Percentiles rank a stretch among this genome's conserved stretches.
phyloP scores from a whole-genome alignment of 2,113 vertebrate species.

The Sylvietta virens region DNA sequence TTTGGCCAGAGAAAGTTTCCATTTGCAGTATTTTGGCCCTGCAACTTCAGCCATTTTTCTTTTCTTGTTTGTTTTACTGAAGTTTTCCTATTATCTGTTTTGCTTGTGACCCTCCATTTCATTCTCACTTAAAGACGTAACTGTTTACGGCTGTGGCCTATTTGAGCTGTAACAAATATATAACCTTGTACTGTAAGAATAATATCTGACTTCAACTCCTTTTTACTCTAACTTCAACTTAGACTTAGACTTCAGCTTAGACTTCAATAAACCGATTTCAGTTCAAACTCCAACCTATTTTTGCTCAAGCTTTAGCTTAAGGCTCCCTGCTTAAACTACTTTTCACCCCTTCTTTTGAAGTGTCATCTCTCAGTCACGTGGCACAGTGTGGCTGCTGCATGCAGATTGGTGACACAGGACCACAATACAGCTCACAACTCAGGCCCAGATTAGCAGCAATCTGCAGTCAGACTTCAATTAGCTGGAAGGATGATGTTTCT shows the following conservation, averaged over 20 bases:
- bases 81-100: background rate
- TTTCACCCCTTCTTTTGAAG: background rate
- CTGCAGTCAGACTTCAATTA: slow-evolving; percentile 4
- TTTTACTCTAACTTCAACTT: background rate
- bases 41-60: background rate
- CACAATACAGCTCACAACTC: background rate
- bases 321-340: background rate
- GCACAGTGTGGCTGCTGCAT: background rate
- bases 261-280: background rate
- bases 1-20: background rate
- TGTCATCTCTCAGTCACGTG: background rate
- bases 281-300: background rate
- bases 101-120: background rate
- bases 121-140: background rate
- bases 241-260: background rate
- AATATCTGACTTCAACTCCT: background rate
- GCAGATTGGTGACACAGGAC: background rate
- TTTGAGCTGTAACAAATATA: background rate
- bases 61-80: background rate
- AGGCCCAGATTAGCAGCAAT: slow-evolving; percentile 21
- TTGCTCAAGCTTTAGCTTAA: background rate
- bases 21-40: background rate
- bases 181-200: background rate
- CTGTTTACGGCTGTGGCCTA: background rate
- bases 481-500: slow-evolving; percentile 20